phyloP scores from a whole-genome alignment of 2,888 invertebrate genomes.

The Rhynchonema sp. region DNA sequence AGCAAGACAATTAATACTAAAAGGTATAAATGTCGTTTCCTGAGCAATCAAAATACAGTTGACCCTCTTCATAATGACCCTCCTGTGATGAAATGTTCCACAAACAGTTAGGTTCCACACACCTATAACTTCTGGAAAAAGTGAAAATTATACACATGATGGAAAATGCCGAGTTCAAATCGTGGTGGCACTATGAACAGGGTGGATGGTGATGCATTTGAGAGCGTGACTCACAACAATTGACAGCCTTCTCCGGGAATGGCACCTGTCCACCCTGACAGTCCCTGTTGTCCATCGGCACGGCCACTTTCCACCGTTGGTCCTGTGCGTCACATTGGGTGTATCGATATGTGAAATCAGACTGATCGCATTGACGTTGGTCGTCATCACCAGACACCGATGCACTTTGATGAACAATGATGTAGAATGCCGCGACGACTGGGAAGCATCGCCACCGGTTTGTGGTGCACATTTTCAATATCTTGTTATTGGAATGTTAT shows the following conservation, averaged over 20 bases:
- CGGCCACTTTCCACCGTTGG: constrained; percentile 39
- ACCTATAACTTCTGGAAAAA: background rate
- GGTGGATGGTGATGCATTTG: background rate
- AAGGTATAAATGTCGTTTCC: too few relatives aligned
- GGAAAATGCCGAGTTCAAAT: background rate
- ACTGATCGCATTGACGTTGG: background rate
- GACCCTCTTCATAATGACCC: too few relatives aligned
- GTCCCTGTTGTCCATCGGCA: constrained; percentile 32
- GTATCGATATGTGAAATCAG: constrained; percentile 20
- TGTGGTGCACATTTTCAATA: too few relatives aligned
- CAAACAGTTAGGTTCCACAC: background rate
- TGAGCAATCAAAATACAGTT: too few relatives aligned
- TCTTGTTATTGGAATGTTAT: too few relatives aligned
- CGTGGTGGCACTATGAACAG: too few relatives aligned
- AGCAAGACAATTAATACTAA: background rate
- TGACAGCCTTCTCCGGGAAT: constrained; percentile 34
- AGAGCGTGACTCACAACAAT: constrained; percentile 35
- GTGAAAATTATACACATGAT: too few relatives aligned
- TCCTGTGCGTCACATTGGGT: constrained; percentile 37
- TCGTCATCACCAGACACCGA: too few relatives aligned
- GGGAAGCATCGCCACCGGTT: too few relatives aligned
- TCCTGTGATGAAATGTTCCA: too few relatives aligned
- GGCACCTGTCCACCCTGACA: constrained; percentile 28
- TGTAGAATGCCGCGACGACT: too few relatives aligned
- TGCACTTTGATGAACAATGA: too few relatives aligned